Evolutionary conservation across 2,797 vertebrate genomes (phyloP).

Genomic region (Cygnus olor): DNA sequence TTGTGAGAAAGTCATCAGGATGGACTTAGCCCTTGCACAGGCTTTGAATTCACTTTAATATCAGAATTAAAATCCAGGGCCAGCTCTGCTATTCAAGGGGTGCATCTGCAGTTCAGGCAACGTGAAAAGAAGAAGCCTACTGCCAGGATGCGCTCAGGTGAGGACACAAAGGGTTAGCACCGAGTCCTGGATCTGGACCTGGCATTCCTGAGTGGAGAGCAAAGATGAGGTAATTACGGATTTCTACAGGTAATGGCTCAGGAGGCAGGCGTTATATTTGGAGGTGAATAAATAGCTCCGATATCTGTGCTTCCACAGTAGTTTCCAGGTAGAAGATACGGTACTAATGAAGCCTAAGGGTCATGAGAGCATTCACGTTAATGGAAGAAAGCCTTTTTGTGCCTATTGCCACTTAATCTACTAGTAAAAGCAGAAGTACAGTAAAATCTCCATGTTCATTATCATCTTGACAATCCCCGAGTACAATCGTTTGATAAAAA

Average conservation of each 20-base stretch:
- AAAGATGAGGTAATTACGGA: not conserved
- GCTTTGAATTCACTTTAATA: not conserved
- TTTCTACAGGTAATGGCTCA: slow-evolving; percentile 14
- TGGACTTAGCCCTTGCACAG: not conserved
- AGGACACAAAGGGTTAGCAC: not conserved
- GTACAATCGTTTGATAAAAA: not conserved
- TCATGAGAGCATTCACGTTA: not conserved
- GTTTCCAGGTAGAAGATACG: not conserved
- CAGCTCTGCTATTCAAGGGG: not conserved
- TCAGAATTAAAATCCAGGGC: not conserved
- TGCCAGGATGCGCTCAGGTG: not conserved
- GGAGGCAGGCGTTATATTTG: slow-evolving; percentile 18
- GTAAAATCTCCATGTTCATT: slow-evolving; percentile 39
- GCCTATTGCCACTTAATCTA: slow-evolving; percentile 29
- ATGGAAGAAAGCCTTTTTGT: slow-evolving; percentile 6
- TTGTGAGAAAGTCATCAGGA: not conserved
- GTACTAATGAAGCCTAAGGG: slow-evolving; percentile 52
- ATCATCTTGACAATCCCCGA: slow-evolving; percentile 22
- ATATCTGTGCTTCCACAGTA: slow-evolving; percentile 20
- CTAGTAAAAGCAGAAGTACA: slow-evolving; percentile 30
- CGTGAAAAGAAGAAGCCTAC: not conserved
- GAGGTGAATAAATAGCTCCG: slow-evolving; percentile 25
- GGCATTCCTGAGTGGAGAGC: not conserved
- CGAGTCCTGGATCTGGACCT: not conserved
- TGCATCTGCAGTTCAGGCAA: not conserved